A percentile compares a stretch with the other conserved stretches of the same genome.
Evolutionary conservation across 92 coral and sea anemone species (phyloP).

Genomic region (Zoanthus sociatus): DNA sequence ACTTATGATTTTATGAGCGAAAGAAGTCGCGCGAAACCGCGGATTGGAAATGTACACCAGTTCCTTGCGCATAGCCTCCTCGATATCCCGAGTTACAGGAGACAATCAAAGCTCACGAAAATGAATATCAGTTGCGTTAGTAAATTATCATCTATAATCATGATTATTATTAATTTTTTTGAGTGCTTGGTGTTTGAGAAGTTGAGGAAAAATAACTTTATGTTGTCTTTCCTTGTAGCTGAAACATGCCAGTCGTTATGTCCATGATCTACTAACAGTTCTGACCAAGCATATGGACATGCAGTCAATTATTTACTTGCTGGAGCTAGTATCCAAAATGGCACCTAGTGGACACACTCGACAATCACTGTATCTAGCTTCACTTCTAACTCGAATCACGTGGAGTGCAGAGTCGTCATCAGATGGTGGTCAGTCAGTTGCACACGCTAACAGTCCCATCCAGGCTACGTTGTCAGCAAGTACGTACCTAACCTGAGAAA

Average conservation of each 20-base stretch:
- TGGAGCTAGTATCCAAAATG: slow-evolving; percentile 88
- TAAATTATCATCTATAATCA: too few relatives aligned
- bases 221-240: slow-evolving; percentile 53
- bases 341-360: slow-evolving; percentile 89
- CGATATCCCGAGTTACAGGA: too few relatives aligned
- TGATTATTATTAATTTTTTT: too few relatives aligned
- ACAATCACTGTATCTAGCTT: slow-evolving; percentile 94
- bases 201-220: background rate
- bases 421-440: slow-evolving; percentile 64
- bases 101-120: too few relatives aligned
- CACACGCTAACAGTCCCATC: slow-evolving; percentile 80
- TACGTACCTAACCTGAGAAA: slow-evolving; percentile 13
- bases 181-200: too few relatives aligned
- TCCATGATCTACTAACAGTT: slow-evolving; percentile 93
- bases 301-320: slow-evolving; percentile 85
- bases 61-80: too few relatives aligned
- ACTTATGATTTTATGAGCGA: too few relatives aligned
- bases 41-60: too few relatives aligned
- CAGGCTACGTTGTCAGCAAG: slow-evolving; percentile 79
- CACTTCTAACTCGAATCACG: slow-evolving; percentile 85
- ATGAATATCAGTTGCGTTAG: too few relatives aligned
- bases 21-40: too few relatives aligned
- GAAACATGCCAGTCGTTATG: slow-evolving; percentile 99
- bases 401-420: slow-evolving; percentile 93
- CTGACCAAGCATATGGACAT: slow-evolving; percentile 95